Percentiles rank a stretch among this genome's conserved stretches.
phyloP scores from a whole-genome alignment of 2,888 invertebrate species.

The Ommatoiulus sabulosus region DNA sequence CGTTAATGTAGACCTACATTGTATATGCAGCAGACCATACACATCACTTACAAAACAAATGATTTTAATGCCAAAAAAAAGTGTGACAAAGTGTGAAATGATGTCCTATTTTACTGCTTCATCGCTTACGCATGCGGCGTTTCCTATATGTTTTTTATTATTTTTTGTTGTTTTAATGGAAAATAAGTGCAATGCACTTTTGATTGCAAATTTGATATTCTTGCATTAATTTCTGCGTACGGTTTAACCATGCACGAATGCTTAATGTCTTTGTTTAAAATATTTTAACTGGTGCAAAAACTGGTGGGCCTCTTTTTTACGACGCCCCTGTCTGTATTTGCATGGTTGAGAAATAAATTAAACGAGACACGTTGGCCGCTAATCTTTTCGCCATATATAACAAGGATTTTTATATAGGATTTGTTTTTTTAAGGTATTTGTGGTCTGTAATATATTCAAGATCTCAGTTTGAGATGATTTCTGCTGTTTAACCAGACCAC shows the following conservation, averaged over 20 bases:
- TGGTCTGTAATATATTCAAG: not conserved
- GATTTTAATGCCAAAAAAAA: not conserved
- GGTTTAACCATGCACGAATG: not conserved
- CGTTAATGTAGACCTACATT: not conserved
- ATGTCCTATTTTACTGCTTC: slow-evolving; percentile 8
- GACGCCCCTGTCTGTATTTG: slow-evolving; percentile 10
- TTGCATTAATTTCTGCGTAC: not conserved
- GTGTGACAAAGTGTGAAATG: slow-evolving; percentile 1
- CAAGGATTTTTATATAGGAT: not conserved
- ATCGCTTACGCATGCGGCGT: not conserved
- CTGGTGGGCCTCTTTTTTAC: not conserved
- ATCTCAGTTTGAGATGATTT: not conserved
- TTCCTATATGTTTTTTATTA: not conserved
- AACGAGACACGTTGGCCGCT: not conserved
- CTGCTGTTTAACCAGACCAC: not conserved
- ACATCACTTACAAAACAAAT: not conserved
- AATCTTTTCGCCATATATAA: not conserved
- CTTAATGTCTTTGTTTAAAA: not conserved
- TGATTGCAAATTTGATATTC: not conserved
- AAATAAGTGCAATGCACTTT: slow-evolving; percentile 19
- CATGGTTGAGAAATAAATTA: not conserved
- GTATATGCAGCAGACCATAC: not conserved
- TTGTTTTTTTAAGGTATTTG: not conserved
- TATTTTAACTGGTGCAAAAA: not conserved
- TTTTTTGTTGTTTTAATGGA: not conserved